Evolutionary conservation across 2,888 invertebrate species (phyloP), one percentile per base, ranked within the genome.

Genomic region (Andrena minutula): DNA sequence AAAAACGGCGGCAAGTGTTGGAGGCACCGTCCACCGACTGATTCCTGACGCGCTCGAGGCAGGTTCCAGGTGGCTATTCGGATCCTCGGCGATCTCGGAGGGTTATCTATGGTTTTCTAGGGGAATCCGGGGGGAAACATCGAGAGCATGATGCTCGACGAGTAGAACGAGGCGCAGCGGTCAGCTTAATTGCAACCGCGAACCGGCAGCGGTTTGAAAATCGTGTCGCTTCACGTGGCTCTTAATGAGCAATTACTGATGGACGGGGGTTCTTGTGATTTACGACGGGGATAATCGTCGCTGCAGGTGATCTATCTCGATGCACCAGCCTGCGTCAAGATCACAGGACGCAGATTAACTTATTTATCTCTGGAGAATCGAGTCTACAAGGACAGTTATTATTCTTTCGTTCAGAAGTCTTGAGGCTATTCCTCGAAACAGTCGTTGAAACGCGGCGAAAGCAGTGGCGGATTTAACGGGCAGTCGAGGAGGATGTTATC

Each of bases 161-260:
- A 75, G 80, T 86, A 83, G 86, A 85, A 85, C 86, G 85, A 74
- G 53, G 77, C 81, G 77, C 81, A 80, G 71, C 73, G 69, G 75
- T 68, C 58, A 69, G 56, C 41, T 74, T 84, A 86, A 87, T 82
- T 79, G 63, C 79, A 20, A 41, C 41, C 51, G 28, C 49, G 28
- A 61, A 47, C 65, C 26, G 28, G 69, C 56, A 65, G 47, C 32
- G 73, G 61, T 58, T 76, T 74, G 63, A 76, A 75, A 81, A 80
- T 77, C 78, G 68, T 75, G 77, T 80, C 85, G 77, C 75, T 74
- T 66, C 65, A 81, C 35, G 56, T 69, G 16, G 65, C 49, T 77
- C 58, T 71, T 82, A 83, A 86, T 58, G 79, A 82, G 63, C 79
- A 87, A 88, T 88, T 88, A 83, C 61, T 56, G 68, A 68, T 73